A percentile compares a stretch with the other conserved stretches of the same genome.
These are phyloP conservation scores for Hippoglossus hippoglossus DNA, from an alignment of 2,797 vertebrate species.

Conservation along the genomic window DNA sequence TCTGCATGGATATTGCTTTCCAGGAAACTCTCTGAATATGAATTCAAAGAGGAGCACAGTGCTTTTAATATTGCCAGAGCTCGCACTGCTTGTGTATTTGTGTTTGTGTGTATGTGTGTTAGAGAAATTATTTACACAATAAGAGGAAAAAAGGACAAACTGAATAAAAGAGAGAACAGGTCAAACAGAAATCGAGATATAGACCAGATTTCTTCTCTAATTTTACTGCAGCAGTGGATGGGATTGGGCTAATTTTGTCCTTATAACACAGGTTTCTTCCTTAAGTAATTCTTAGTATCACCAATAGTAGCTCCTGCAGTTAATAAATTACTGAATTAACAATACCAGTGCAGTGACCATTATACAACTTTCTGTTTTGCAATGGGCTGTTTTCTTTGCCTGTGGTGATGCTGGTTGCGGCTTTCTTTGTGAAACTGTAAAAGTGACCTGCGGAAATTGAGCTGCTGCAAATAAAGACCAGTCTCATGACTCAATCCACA, in stretches of 20 bases:
- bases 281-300: conserved; percentile 36
- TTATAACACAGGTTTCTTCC: conserved; percentile 10
- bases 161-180: conserved; percentile 23
- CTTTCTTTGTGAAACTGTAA: too few species aligned
- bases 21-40: conserved; percentile 67
- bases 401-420: too few species aligned
- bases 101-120: conserved; percentile 20
- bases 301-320: conserved; percentile 12
- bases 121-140: conserved; percentile 6
- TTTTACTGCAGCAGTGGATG: conserved; percentile 21
- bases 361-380: too few species aligned
- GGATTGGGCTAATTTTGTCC: background rate
- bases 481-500: too few species aligned
- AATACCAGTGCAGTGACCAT: too few species aligned
- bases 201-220: conserved; percentile 20
- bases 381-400: too few species aligned
- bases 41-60: conserved; percentile 69
- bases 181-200: conserved; percentile 38
- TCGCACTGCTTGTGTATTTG: conserved; percentile 19
- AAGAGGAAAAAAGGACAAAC: conserved; percentile 30
- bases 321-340: background rate
- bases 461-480: too few species aligned
- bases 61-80: conserved; percentile 63
- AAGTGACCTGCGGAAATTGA: too few species aligned
- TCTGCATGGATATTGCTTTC: conserved; percentile 64